These are phyloP conservation scores for Pyrrhia umbra DNA, from an alignment of 2,888 invertebrate genomes.

Conservation along the genomic window DNA sequence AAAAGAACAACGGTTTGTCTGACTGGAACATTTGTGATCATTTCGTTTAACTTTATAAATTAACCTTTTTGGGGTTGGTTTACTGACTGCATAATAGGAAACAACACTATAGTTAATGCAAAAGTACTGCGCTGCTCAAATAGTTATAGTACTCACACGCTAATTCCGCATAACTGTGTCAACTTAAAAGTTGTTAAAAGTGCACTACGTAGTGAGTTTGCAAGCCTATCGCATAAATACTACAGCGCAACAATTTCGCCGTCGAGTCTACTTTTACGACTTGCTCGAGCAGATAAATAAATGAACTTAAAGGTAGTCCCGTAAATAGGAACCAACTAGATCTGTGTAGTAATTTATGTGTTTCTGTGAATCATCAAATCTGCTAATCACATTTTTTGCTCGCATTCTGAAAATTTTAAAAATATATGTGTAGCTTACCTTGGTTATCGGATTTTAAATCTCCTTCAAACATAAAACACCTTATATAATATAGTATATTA, in stretches of 20 bases:
- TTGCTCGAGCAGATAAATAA: slow-evolving; percentile 43
- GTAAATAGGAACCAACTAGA: slow-evolving; percentile 25
- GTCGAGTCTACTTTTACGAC: slow-evolving; percentile 37
- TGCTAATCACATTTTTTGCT: too few relatives aligned
- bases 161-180: slow-evolving; percentile 20
- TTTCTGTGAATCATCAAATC: too few relatives aligned
- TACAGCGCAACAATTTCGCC: slow-evolving; percentile 41
- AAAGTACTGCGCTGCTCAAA: slow-evolving; percentile 13
- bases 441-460: not conserved
- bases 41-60: slow-evolving; percentile 11
- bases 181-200: slow-evolving; percentile 42
- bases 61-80: slow-evolving; percentile 1
- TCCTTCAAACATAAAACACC: not conserved
- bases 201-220: slow-evolving; percentile 25
- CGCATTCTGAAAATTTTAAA: too few relatives aligned
- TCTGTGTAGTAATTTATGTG: slow-evolving; percentile 21
- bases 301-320: slow-evolving; percentile 19
- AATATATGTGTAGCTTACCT: too few relatives aligned
- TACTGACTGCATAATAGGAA: not conserved
- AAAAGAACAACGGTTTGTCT: slow-evolving; percentile 36
- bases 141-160: slow-evolving; percentile 5
- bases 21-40: slow-evolving; percentile 15
- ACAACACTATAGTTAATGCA: not conserved
- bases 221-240: slow-evolving; percentile 49
- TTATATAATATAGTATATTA: not conserved